These are phyloP conservation scores for Gymnothorax javanicus DNA, from an alignment of 2,797 vertebrate genomes.

Conservation along the genomic window DNA sequence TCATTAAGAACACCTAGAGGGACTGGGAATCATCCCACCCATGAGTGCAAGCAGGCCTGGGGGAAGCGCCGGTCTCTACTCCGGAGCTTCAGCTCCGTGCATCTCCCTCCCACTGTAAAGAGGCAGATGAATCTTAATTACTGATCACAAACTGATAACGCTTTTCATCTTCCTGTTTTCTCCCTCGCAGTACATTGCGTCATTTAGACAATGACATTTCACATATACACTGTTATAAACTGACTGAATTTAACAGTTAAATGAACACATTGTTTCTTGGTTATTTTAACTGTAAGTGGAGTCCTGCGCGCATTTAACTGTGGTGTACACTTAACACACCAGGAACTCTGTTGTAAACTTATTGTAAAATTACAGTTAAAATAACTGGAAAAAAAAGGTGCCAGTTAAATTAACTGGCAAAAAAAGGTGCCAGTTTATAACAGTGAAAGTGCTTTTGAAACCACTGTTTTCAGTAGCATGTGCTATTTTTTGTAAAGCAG, in stretches of 20 bases:
- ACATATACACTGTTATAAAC: too few relatives aligned
- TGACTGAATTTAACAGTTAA: too few relatives aligned
- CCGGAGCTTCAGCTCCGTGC: background rate
- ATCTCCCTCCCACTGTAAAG: conserved; percentile 33
- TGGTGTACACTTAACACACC: too few relatives aligned
- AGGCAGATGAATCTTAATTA: conserved; percentile 35
- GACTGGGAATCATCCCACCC: conserved; percentile 31
- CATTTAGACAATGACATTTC: background rate
- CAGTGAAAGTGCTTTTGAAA: background rate
- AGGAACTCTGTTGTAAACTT: too few relatives aligned
- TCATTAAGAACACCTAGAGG: conserved; percentile 37
- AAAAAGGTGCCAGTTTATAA: too few relatives aligned
- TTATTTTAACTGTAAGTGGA: too few relatives aligned
- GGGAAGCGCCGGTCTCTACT: conserved; percentile 8
- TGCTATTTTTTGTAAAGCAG: too few relatives aligned
- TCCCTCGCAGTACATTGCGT: background rate
- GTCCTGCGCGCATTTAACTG: too few relatives aligned
- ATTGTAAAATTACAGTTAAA: too few relatives aligned
- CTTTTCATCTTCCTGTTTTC: conserved; percentile 27
- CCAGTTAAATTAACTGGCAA: too few relatives aligned
- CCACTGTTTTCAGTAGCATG: background rate
- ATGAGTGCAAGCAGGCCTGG: conserved; percentile 24
- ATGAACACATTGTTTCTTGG: too few relatives aligned
- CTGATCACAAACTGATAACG: conserved; percentile 26
- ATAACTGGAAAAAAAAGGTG: too few relatives aligned